Conservation (phyloP, 2,797 vertebrate species). For the Erpetoichthys calabaricus region DNA sequence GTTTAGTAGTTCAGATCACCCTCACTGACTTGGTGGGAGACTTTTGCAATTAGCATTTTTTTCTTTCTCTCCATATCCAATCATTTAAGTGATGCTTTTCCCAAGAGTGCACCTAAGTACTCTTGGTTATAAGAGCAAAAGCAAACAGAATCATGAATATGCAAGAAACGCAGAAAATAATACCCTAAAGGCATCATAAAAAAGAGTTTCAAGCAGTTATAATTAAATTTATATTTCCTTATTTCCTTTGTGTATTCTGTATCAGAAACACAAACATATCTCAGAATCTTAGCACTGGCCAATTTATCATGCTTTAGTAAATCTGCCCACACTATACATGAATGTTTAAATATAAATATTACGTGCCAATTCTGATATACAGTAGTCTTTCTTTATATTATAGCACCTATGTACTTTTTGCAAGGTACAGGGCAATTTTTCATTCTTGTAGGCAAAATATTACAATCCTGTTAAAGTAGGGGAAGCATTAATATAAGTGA, state of each 20-base stretch:
- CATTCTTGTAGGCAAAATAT: too few species aligned
- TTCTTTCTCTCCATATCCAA: background rate
- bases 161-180: conserved; percentile 1
- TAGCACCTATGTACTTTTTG: too few species aligned
- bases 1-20: background rate
- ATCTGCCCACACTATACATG: background rate
- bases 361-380: too few species aligned
- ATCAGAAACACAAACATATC: background rate
- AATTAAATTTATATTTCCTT: conserved; percentile 8
- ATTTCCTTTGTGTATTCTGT: conserved; percentile 1
- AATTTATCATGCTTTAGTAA: conserved; percentile 1
- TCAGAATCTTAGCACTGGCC: background rate
- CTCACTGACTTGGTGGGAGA: background rate
- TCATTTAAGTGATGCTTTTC: background rate
- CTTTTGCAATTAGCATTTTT: background rate
- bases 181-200: conserved; percentile 6
- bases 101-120: background rate
- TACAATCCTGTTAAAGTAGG: too few species aligned
- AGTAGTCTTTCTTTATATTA: too few species aligned
- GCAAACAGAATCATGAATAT: conserved; percentile 9
- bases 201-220: conserved; percentile 4
- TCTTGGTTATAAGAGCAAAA: background rate
- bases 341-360: too few species aligned
- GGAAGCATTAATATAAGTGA: too few species aligned
- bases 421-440: too few species aligned